phyloP scores from a whole-genome alignment of 2,797 vertebrate species.

The Ctenochaetus hawaiiensis region DNA sequence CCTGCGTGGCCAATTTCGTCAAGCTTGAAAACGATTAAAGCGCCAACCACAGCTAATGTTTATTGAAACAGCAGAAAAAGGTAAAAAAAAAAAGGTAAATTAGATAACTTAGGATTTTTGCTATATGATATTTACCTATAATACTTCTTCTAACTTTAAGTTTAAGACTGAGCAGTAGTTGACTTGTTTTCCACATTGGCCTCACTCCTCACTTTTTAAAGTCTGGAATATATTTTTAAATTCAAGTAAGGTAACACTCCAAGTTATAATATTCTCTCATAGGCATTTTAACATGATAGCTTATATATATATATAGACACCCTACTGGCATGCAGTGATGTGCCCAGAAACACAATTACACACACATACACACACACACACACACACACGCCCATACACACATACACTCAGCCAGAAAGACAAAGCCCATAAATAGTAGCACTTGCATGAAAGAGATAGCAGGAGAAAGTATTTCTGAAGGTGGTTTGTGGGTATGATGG shows the following conservation, averaged over 20 bases:
- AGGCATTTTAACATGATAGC: constrained; percentile 8
- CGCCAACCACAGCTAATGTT: background rate
- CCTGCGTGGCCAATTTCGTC: background rate
- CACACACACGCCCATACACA: background rate
- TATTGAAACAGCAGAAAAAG: background rate
- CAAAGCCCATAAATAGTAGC: constrained; percentile 73
- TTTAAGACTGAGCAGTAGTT: background rate
- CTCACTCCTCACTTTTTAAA: background rate
- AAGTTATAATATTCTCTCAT: constrained; percentile 22
- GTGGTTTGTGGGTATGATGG: constrained; percentile 66
- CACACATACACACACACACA: constrained; percentile 15
- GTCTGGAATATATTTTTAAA: constrained; percentile 21
- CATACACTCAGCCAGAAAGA: constrained; percentile 44
- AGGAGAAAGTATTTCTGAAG: constrained; percentile 60
- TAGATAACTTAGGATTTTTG: background rate
- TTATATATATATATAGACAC: constrained; percentile 38
- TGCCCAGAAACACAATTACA: constrained; percentile 7
- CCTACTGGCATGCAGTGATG: constrained; percentile 32
- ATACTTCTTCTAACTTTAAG: background rate
- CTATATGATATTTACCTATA: background rate
- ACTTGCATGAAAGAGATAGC: constrained; percentile 66
- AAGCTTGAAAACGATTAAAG: background rate
- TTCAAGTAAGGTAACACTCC: background rate
- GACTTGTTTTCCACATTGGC: background rate
- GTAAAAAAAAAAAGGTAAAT: background rate